Percentiles rank a stretch among this genome's conserved stretches.
Conservation (phyloP, 2,797 vertebrate species). For the Microtus agrestis region DNA sequence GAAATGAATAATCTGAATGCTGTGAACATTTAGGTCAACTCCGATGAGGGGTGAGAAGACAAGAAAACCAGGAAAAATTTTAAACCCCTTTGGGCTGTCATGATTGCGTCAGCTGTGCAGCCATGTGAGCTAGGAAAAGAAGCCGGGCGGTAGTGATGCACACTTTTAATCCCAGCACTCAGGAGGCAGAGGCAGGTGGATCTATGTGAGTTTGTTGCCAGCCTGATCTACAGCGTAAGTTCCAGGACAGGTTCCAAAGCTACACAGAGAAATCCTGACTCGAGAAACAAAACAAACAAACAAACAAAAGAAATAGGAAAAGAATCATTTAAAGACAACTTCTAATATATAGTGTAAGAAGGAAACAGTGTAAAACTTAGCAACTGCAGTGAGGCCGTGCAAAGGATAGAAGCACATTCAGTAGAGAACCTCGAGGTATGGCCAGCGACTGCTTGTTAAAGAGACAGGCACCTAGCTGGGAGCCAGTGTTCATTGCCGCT, state of each 20-base stretch:
- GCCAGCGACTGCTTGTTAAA: not conserved
- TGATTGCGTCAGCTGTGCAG: not conserved
- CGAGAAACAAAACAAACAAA: no score
- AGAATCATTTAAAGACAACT: not conserved
- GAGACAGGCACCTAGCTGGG: no score
- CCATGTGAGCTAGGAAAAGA: not conserved
- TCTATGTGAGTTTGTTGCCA: no score
- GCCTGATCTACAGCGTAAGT: no score
- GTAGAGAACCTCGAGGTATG: not conserved
- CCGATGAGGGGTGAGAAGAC: not conserved
- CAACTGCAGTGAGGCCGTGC: not conserved
- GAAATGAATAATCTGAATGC: not conserved
- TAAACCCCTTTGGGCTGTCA: not conserved
- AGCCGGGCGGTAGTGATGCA: no score
- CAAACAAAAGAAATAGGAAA: not conserved
- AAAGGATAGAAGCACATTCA: not conserved
- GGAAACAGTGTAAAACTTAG: not conserved
- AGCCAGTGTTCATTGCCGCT: not conserved
- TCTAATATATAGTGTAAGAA: not conserved
- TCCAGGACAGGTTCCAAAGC: no score
- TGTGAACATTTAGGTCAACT: not conserved
- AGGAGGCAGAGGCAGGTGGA: no score
- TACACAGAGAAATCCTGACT: no score
- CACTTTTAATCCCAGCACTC: no score
- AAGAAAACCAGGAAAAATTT: not conserved